Conservation (phyloP, 1,140 invertebrate genomes). For the Meloidogyne hapla region DNA sequence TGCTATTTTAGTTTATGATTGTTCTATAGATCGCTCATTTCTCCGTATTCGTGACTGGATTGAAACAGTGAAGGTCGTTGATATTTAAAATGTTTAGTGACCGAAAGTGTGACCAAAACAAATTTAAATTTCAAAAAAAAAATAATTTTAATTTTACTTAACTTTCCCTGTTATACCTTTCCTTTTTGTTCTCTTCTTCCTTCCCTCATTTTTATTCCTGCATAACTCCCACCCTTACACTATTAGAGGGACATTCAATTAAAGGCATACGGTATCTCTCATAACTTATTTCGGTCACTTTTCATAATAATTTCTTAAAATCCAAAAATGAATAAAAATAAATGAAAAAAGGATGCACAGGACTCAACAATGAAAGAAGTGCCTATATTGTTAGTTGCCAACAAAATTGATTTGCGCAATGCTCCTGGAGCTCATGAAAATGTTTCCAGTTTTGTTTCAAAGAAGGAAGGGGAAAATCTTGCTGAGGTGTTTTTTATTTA, state of each 20-base stretch:
- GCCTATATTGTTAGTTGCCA: conserved; percentile 51
- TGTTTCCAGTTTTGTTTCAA: conserved; percentile 40
- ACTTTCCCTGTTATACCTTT: too few relatives aligned
- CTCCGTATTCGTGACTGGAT: conserved; percentile 57
- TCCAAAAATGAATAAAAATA: conserved; percentile 17
- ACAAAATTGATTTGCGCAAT: conserved; percentile 50
- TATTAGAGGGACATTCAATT: too few relatives aligned
- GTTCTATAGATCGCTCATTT: conserved; percentile 51
- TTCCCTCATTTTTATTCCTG: too few relatives aligned
- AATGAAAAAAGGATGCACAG: conserved; percentile 31
- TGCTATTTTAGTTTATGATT: conserved; percentile 60
- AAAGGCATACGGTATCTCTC: too few relatives aligned
- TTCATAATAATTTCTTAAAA: neutral
- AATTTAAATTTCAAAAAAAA: conserved; percentile 18
- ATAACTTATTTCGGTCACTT: neutral
- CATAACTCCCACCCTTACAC: too few relatives aligned
- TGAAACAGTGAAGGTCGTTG: conserved; percentile 53
- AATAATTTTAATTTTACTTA: too few relatives aligned
- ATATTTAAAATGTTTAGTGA: neutral
- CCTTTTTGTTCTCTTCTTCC: too few relatives aligned
- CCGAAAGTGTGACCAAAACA: neutral
- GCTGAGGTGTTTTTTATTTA: conserved; percentile 50
- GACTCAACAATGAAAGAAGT: conserved; percentile 48
- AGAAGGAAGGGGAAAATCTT: conserved; percentile 50
- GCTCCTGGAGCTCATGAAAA: neutral